Percentiles rank a stretch among this genome's conserved stretches.
Evolutionary conservation across 37 sponge, comb jelly and placozoan species (phyloP).

Genomic region (Agelas oroides): DNA sequence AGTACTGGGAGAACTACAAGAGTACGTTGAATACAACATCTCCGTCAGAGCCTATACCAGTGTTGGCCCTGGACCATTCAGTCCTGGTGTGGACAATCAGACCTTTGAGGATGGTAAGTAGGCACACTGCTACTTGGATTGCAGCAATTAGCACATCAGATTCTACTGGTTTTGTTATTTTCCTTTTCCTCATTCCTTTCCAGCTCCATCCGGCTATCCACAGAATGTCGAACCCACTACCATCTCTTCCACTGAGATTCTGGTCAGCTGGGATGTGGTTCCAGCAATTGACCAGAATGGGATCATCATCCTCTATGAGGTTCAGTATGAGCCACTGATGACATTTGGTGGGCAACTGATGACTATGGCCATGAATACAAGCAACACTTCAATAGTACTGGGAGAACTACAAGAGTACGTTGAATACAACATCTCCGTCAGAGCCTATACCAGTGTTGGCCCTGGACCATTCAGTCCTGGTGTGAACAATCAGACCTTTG

Average conservation of each 20-base stretch:
- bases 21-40: too few species aligned
- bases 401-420: neutral
- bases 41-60: too few species aligned
- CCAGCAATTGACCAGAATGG: constrained; percentile 20
- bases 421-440: constrained; percentile 3
- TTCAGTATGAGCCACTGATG: neutral
- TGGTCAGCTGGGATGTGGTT: constrained; percentile 16
- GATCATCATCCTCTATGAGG: constrained; percentile 5
- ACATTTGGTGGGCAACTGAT: neutral
- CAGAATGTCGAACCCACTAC: neutral
- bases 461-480: constrained; percentile 3
- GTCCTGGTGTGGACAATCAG: too few species aligned
- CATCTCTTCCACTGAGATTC: neutral
- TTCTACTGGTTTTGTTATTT: too few species aligned
- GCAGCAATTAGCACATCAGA: too few species aligned
- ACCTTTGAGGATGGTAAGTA: too few species aligned
- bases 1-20: too few species aligned
- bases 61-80: too few species aligned
- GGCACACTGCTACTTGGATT: too few species aligned
- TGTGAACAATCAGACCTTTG: neutral
- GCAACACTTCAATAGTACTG: neutral
- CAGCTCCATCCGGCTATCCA: neutral
- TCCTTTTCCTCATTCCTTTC: too few species aligned
- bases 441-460: constrained; percentile 8
- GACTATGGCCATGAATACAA: neutral